Conservation (phyloP, 2,113 vertebrate genomes). For the Percina caprodes region DNA sequence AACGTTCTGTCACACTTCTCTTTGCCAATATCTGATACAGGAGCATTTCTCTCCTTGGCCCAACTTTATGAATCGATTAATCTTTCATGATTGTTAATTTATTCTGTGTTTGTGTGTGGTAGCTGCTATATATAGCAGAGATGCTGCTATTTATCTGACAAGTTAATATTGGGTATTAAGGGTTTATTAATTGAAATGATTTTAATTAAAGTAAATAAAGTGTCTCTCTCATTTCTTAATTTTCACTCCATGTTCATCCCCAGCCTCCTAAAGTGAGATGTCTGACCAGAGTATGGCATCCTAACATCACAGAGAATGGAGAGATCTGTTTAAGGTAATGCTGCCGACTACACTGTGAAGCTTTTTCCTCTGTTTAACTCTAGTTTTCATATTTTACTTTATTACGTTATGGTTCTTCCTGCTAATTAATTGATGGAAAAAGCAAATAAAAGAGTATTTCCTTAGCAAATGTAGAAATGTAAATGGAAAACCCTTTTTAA, state of each 20-base stretch:
- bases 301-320: slow-evolving; percentile 97
- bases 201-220: not conserved
- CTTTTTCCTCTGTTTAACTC: not conserved
- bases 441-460: not conserved
- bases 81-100: too few species aligned
- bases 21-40: too few species aligned
- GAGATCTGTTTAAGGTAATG: slow-evolving; percentile 97
- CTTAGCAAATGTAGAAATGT: not conserved
- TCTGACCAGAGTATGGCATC: slow-evolving; percentile 98
- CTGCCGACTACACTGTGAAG: not conserved
- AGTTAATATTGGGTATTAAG: not conserved
- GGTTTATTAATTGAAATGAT: not conserved
- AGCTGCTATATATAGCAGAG: too few species aligned
- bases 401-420: not conserved
- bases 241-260: slow-evolving; percentile 32
- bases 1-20: too few species aligned
- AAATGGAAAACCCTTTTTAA: not conserved
- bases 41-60: too few species aligned
- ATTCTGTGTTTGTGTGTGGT: too few species aligned
- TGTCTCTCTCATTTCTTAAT: not conserved
- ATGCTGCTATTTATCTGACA: too few species aligned
- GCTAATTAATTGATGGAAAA: not conserved
- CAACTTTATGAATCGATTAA: too few species aligned
- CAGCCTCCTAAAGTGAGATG: slow-evolving; percentile 99
- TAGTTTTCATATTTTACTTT: not conserved